A percentile compares a stretch with the other conserved stretches of the same genome.
These are phyloP conservation scores for Chorisops tibialis DNA, from an alignment of 2,888 invertebrate genomes.

Conservation along the genomic window DNA sequence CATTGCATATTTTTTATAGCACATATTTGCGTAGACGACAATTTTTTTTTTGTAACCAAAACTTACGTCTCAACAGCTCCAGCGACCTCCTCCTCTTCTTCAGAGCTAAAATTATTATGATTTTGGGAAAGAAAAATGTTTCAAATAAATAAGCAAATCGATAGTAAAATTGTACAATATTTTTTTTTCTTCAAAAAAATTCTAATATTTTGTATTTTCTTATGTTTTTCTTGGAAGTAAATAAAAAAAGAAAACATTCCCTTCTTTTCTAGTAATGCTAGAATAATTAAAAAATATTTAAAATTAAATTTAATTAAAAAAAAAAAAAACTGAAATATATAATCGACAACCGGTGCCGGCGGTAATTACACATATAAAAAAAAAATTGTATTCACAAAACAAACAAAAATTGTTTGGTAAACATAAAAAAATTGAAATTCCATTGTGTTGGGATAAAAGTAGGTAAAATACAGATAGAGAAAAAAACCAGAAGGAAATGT, in stretches of 20 bases:
- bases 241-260: constrained; percentile 28
- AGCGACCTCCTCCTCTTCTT: constrained; percentile 49
- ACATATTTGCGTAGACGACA: too few relatives aligned
- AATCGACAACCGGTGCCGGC: too few relatives aligned
- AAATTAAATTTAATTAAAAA: too few relatives aligned
- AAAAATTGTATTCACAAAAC: constrained; percentile 6
- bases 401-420: constrained; percentile 5
- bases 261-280: constrained; percentile 29
- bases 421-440: constrained; percentile 17
- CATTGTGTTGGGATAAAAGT: too few relatives aligned
- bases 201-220: background rate
- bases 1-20: background rate
- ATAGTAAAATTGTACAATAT: background rate
- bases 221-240: constrained; percentile 1
- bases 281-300: constrained; percentile 10
- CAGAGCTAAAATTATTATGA: constrained; percentile 43
- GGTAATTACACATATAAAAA: constrained; percentile 6
- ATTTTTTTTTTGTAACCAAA: constrained; percentile 30
- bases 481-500: constrained; percentile 22
- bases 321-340: too few relatives aligned
- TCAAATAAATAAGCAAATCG: background rate
- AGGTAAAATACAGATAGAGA: background rate
- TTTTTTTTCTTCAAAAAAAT: background rate
- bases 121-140: background rate
- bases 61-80: constrained; percentile 54